Percentiles rank a stretch among this genome's conserved stretches.
Conservation (phyloP, 2,113 vertebrate species). For the Ceyx margarethae region DNA sequence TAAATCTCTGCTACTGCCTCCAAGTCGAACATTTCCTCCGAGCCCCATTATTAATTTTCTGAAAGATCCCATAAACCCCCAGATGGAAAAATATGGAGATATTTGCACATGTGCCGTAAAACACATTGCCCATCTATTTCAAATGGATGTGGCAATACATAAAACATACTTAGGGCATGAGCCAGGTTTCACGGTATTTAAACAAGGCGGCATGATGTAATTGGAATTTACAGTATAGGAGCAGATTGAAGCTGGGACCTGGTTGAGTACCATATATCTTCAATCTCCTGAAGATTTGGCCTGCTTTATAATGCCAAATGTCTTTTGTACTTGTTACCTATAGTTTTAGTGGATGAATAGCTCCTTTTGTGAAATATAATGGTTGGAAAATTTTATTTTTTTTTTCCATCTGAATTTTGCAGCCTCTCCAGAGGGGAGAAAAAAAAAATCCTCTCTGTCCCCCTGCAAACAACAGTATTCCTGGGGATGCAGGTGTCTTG, state of each 20-base stretch:
- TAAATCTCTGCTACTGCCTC: conserved; percentile 48
- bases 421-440: not conserved
- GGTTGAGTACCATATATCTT: conserved; percentile 35
- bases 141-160: conserved; percentile 66
- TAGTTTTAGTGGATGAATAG: conserved; percentile 54
- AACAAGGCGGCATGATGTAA: conserved; percentile 63
- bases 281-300: conserved; percentile 49
- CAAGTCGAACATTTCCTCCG: conserved; percentile 59
- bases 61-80: conserved; percentile 59
- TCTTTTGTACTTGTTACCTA: conserved; percentile 59
- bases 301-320: conserved; percentile 38
- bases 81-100: conserved; percentile 59
- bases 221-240: conserved; percentile 63
- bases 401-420: not conserved
- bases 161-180: conserved; percentile 52
- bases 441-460: not conserved
- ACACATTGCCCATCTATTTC: conserved; percentile 51
- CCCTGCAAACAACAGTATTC: rapidly evolving
- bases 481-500: not conserved
- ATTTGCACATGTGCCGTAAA: conserved; percentile 59
- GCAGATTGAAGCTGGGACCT: conserved; percentile 23
- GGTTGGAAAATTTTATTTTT: not conserved
- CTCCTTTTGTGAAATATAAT: not conserved
- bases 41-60: conserved; percentile 66
- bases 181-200: conserved; percentile 55